Conservation (phyloP, 2,888 invertebrate genomes). For the Megalurothrips usitatus region DNA sequence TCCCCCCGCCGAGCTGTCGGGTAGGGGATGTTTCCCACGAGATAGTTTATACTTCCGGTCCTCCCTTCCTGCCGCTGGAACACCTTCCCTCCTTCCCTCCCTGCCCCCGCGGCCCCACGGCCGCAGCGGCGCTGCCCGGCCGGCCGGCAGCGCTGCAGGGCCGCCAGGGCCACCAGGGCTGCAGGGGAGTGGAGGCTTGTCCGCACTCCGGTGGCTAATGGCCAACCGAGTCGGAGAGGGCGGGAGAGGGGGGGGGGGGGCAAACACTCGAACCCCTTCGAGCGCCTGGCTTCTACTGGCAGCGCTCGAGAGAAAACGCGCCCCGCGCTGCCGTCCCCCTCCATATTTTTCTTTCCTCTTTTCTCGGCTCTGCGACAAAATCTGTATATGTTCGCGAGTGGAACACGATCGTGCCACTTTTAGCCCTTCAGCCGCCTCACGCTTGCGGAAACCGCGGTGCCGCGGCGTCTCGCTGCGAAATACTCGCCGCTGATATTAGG, state of each 20-base stretch:
- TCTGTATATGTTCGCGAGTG: too few species aligned
- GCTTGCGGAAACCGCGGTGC: too few species aligned
- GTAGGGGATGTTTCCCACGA: constrained; percentile 9
- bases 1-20: background rate
- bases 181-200: background rate
- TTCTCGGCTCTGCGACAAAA: too few species aligned
- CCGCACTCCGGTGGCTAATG: constrained; percentile 15
- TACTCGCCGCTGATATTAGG: too few species aligned
- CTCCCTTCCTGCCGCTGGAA: background rate
- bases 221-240: background rate
- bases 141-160: background rate
- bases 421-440: too few species aligned
- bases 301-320: too few species aligned
- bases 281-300: background rate
- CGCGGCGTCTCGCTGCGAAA: too few species aligned
- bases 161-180: too few species aligned
- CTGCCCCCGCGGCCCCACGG: too few species aligned
- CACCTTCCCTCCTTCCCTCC: too few species aligned
- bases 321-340: background rate
- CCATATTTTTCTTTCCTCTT: background rate
- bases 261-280: background rate
- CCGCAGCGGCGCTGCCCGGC: background rate
- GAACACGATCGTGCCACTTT: too few species aligned
- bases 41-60: constrained; percentile 21
- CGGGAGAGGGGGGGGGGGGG: background rate